A percentile compares a stretch with the other conserved stretches of the same genome.
Conservation (phyloP, 2,113 vertebrate genomes). For the Lepus americanus region DNA sequence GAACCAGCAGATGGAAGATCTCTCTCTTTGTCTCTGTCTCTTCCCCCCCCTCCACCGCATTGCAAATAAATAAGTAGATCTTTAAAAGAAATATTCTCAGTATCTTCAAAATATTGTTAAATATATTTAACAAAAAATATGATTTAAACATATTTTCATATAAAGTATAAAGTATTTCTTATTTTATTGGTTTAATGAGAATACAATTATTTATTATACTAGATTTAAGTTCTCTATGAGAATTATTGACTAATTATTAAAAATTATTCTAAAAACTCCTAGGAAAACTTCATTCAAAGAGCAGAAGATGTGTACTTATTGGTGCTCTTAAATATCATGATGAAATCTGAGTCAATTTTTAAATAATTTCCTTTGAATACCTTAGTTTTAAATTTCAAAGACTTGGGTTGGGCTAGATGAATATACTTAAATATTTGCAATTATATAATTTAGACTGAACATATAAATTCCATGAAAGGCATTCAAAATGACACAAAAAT, state of each 20-base stretch:
- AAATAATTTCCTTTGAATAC: background rate
- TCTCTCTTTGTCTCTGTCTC: too few species aligned
- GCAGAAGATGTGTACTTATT: background rate
- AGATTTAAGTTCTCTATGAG: background rate
- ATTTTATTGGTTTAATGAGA: background rate
- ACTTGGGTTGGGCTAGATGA: background rate
- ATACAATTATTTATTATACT: background rate
- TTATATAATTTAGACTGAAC: background rate
- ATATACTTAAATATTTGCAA: background rate
- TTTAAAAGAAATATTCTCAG: background rate
- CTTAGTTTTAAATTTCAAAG: constrained; percentile 15
- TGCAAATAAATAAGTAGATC: too few species aligned
- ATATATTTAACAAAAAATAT: background rate
- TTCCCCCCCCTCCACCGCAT: too few species aligned
- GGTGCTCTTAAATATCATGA: background rate
- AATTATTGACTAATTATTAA: background rate
- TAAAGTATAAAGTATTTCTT: background rate
- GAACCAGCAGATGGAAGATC: too few species aligned
- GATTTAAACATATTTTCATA: background rate
- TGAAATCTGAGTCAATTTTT: background rate
- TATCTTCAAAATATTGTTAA: background rate
- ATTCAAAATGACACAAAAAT: background rate
- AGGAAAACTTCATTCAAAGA: background rate
- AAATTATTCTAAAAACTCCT: background rate
- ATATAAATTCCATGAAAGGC: background rate